Evolutionary conservation across 1,140 invertebrate genomes (phyloP).

Genomic region (Pygmarrhopalites habei): DNA sequence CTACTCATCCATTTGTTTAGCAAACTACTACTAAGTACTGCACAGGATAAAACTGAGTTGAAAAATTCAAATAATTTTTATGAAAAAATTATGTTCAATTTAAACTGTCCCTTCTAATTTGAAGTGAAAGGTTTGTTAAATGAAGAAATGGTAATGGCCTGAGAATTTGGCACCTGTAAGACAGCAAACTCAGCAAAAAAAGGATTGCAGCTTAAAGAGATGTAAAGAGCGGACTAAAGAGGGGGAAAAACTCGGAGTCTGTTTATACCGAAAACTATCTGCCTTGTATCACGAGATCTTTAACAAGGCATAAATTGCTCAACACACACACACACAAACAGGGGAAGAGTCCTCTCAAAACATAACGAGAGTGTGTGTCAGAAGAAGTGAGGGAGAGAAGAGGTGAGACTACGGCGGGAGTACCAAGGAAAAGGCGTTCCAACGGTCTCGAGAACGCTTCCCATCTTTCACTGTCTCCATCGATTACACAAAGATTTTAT

Average conservation of each 20-base stretch:
- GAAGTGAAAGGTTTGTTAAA: no score
- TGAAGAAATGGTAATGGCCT: conserved; percentile 17
- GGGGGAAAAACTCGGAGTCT: not conserved
- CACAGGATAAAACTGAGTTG: no score
- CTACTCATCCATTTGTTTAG: no score
- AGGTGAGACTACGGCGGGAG: no score
- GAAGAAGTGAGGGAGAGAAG: no score
- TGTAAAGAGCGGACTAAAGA: no score
- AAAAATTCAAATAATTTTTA: no score
- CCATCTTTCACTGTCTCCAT: conserved; percentile 6
- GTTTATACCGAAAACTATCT: conserved; percentile 5
- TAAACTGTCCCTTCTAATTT: no score
- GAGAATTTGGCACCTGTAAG: conserved; percentile 17
- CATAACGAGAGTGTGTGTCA: not conserved
- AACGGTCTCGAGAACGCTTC: not conserved
- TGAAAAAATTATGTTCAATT: no score
- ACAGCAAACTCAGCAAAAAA: not conserved
- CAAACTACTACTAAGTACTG: no score
- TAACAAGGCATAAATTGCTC: conserved; percentile 31
- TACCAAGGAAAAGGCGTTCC: not conserved
- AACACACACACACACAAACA: not conserved
- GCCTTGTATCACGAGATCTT: conserved; percentile 19
- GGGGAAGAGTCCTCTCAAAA: not conserved
- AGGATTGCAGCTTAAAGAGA: no score
- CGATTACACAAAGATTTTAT: not conserved